Percentiles rank a stretch among this genome's conserved stretches.
Evolutionary conservation across 2,797 vertebrate species (phyloP).

Genomic region (Notolabrus celidotus): DNA sequence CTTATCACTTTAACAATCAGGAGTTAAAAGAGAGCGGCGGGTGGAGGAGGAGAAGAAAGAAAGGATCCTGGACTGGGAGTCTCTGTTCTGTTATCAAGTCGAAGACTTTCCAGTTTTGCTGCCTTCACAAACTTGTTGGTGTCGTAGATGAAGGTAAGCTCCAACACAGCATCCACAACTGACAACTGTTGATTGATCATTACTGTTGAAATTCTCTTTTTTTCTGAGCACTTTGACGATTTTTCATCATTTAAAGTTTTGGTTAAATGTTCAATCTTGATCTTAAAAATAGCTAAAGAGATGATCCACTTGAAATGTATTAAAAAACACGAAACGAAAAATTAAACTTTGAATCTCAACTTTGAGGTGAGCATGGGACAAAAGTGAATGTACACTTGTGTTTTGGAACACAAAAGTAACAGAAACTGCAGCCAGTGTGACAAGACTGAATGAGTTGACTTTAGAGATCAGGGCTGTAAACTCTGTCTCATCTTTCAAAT

Average conservation of each 20-base stretch:
- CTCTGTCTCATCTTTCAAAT: neutral
- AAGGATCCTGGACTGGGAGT: slow-evolving; percentile 60
- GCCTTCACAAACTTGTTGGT: slow-evolving; percentile 10
- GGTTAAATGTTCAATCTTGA: neutral
- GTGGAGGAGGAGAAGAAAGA: slow-evolving; percentile 44
- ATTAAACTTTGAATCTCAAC: neutral
- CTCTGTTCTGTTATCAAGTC: slow-evolving; percentile 40
- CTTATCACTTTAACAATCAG: slow-evolving; percentile 84
- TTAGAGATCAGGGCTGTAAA: neutral
- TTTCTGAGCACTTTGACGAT: neutral
- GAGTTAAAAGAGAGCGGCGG: slow-evolving; percentile 68
- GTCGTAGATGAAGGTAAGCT: slow-evolving; percentile 23
- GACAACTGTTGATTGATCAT: slow-evolving; percentile 7
- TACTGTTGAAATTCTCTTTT: neutral
- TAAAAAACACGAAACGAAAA: neutral
- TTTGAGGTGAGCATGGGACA: neutral
- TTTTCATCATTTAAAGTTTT: neutral
- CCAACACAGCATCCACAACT: neutral
- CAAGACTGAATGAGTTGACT: neutral
- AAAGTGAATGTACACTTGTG: neutral
- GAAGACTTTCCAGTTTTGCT: slow-evolving; percentile 49
- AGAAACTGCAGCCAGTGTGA: too few species aligned
- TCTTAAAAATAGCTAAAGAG: neutral
- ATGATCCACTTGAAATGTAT: neutral
- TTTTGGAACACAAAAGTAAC: neutral